Evolutionary conservation across 2,888 invertebrate species (phyloP), one percentile per base, ranked within the genome.

Genomic region (Dynastes tityus): DNA sequence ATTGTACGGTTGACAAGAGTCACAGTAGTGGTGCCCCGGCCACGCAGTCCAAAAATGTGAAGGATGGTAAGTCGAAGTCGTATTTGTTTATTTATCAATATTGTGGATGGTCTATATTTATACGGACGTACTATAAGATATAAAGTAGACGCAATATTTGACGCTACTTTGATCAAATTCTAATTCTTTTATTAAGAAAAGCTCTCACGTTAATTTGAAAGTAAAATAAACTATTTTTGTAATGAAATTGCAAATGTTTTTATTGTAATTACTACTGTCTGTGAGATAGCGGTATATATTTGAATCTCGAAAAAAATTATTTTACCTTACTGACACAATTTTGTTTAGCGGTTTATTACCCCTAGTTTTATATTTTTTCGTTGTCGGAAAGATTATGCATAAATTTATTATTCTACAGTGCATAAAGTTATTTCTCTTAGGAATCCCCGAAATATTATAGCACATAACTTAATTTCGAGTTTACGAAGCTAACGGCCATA

Each of bases 1-100:
- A 94, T 90, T 93, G 93, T 91, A 93, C 94, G 89, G 91, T 92
- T 91, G 93, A 93, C 91, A 93, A 94, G 91, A 93, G 92, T 89
- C 92, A 89, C 92, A 90, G 92, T 92, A 90, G 93, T 92, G 92
- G 92, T 92, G 91, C 93, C 91, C 91, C 93, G 91, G 90, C 93
- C 92, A 88, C 93, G 92, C 90, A 92, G 91, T 90, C 92, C 88
- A 92, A 92, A 91, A 92, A 91, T 91, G 91, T 92, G 90, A 94
- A 93, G 92, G 94, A 94, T 91, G 94, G 94, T 94, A 91, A 92
- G 93, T 79, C 65, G 53, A 65, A 61, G 61, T 77, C 73, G 65
- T 74, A 67, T 79, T 79, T 79, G 73, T 76, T 79, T 79, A 73
- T 77, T 79, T 77, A 77, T 77, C 61, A 73, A 74, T 74, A 74